These are phyloP conservation scores for Euwallacea similis DNA, from an alignment of 1,140 invertebrate species.

Conservation along the genomic window DNA sequence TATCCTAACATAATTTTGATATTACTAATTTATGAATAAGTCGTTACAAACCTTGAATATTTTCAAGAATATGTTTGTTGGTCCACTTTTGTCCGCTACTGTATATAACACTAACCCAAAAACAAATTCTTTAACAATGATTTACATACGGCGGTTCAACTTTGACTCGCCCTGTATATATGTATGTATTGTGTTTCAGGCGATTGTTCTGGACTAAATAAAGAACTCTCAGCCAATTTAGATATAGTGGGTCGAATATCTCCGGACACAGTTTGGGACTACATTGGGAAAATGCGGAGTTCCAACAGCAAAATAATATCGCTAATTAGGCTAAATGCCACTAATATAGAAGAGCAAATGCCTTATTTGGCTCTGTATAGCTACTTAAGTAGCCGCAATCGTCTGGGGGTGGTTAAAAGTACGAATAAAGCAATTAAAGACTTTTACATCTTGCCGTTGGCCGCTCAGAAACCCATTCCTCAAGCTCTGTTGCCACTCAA, in stretches of 20 bases:
- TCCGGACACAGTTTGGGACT: constrained; percentile 91
- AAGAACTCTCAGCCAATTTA: constrained; percentile 76
- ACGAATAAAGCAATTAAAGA: constrained; percentile 83
- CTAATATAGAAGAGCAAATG: constrained; percentile 79
- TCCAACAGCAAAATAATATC: constrained; percentile 85
- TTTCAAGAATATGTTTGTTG: too few relatives aligned
- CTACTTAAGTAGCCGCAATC: constrained; percentile 82
- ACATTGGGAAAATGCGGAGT: constrained; percentile 88
- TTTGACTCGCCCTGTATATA: too few relatives aligned
- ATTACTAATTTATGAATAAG: too few relatives aligned
- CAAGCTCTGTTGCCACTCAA: constrained; percentile 75
- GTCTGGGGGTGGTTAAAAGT: constrained; percentile 64
- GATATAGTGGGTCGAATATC: constrained; percentile 90
- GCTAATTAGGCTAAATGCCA: constrained; percentile 77
- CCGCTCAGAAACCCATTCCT: constrained; percentile 76
- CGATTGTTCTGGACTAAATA: constrained; percentile 66
- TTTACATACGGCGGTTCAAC: too few relatives aligned
- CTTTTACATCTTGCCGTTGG: constrained; percentile 90
- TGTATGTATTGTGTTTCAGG: constrained; percentile 58
- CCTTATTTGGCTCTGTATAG: constrained; percentile 87
- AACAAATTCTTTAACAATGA: neutral
- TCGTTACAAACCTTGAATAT: too few relatives aligned
- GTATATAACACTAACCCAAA: too few relatives aligned
- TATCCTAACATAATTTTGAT: neutral
- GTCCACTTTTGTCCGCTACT: too few relatives aligned